Percentiles rank a stretch among this genome's conserved stretches.
These are phyloP conservation scores for Andrena fulva DNA, from an alignment of 2,888 invertebrate species.

Conservation along the genomic window DNA sequence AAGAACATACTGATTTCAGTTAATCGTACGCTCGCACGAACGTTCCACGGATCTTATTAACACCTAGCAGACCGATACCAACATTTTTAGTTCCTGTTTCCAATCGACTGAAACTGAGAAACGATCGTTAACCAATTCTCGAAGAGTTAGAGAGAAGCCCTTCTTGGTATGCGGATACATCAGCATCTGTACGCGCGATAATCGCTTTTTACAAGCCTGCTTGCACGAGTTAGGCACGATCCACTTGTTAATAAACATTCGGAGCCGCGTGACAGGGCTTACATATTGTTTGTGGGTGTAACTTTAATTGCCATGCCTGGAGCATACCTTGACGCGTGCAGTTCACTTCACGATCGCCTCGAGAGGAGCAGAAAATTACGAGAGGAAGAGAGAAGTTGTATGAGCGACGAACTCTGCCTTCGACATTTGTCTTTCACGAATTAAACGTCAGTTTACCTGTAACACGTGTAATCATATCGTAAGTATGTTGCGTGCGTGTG, in stretches of 20 bases:
- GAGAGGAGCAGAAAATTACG: not conserved
- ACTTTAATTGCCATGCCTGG: conserved; percentile 29
- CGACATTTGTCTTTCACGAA: conserved; percentile 50
- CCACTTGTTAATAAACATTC: conserved; percentile 15
- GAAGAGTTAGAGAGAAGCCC: conserved; percentile 7
- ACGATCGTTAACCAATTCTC: conserved; percentile 28
- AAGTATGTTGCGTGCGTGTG: conserved; percentile 10
- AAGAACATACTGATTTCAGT: conserved; percentile 3
- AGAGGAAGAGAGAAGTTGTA: not conserved
- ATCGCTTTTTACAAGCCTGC: conserved; percentile 38
- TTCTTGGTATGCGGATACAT: conserved; percentile 22
- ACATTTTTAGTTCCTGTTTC: not conserved
- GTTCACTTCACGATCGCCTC: not conserved
- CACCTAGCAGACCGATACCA: not conserved
- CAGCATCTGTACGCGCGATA: conserved; percentile 35
- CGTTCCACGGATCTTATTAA: not conserved
- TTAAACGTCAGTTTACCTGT: conserved; percentile 24
- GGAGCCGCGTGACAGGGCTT: conserved; percentile 27
- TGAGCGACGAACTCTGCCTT: conserved; percentile 42
- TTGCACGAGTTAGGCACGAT: conserved; percentile 29
- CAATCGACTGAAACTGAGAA: conserved; percentile 19
- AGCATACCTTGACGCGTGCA: not conserved
- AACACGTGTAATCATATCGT: conserved; percentile 42
- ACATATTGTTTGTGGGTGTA: conserved; percentile 48
- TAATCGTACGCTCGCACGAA: not conserved